Conservation (phyloP, 2,888 invertebrate genomes). For the Yponomeuta sedellus region DNA sequence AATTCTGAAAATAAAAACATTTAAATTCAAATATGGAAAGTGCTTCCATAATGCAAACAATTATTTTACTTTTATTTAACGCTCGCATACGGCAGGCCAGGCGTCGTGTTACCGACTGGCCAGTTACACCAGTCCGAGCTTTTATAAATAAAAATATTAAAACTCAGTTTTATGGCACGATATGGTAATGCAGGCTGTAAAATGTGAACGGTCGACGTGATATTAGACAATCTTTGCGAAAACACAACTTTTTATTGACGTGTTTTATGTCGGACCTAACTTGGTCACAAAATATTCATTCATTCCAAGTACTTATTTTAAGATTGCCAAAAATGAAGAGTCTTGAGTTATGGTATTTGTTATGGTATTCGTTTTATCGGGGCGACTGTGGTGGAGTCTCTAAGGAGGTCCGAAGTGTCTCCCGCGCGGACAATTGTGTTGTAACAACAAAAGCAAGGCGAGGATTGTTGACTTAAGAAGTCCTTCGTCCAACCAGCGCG, state of each 20-base stretch:
- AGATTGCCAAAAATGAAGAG: constrained; percentile 19
- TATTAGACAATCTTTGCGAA: constrained; percentile 41
- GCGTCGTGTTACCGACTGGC: constrained; percentile 29
- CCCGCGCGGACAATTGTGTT: constrained; percentile 43
- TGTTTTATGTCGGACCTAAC: constrained; percentile 42
- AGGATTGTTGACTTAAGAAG: constrained; percentile 50
- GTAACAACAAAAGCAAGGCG: constrained; percentile 58
- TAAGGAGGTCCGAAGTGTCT: constrained; percentile 40
- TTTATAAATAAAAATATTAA: constrained; percentile 26
- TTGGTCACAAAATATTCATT: constrained; percentile 16
- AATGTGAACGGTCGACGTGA: constrained; percentile 29
- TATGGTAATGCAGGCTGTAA: constrained; percentile 44
- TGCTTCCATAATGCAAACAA: constrained; percentile 46
- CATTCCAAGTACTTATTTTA: constrained; percentile 16
- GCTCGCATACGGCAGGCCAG: constrained; percentile 31
- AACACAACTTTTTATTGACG: constrained; percentile 41
- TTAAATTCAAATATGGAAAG: constrained; percentile 51
- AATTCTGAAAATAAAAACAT: constrained; percentile 32
- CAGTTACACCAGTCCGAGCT: constrained; percentile 23
- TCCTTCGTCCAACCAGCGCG: constrained; percentile 27
- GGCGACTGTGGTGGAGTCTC: constrained; percentile 30
- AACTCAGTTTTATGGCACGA: constrained; percentile 24
- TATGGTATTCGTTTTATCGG: constrained; percentile 34
- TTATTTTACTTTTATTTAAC: constrained; percentile 38
- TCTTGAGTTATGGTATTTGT: not conserved